Conservation (phyloP, 2,113 vertebrate genomes). For the Anser cygnoides region DNA sequence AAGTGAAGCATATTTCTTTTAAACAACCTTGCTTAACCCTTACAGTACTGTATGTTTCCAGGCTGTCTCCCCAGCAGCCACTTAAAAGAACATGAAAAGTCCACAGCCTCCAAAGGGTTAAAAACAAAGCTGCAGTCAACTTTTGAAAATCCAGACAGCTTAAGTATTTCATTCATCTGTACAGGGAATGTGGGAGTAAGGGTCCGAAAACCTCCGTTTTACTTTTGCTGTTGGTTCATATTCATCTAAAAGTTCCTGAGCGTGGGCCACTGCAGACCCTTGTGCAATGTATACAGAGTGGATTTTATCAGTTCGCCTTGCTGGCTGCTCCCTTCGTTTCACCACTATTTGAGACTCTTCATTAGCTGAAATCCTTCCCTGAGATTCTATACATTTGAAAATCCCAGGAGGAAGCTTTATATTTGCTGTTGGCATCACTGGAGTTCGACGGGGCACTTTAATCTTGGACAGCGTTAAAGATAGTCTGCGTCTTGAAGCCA, state of each 20-base stretch:
- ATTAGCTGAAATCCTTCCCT: not conserved
- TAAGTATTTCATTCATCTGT: conserved; percentile 44
- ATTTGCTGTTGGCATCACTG: conserved; percentile 84
- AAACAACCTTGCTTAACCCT: conserved; percentile 40
- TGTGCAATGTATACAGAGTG: conserved; percentile 84
- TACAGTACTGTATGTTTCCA: not conserved
- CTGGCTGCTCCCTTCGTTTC: conserved; percentile 77
- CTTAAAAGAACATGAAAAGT: not conserved
- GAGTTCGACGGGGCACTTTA: conserved; percentile 81
- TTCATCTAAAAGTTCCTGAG: conserved; percentile 29
- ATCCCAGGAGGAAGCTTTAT: conserved; percentile 84
- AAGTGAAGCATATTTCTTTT: not conserved
- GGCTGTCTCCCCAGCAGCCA: not conserved
- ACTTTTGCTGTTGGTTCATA: conserved; percentile 49
- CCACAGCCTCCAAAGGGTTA: not conserved
- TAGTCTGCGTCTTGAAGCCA: conserved; percentile 56
- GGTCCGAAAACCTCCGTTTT: conserved; percentile 88
- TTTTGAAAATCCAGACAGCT: conserved; percentile 6
- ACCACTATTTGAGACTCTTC: not conserved
- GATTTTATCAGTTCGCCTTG: conserved; percentile 84
- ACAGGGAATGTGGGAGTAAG: conserved; percentile 71
- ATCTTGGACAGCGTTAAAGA: conserved; percentile 72
- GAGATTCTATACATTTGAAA: conserved; percentile 42
- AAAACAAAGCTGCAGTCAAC: conserved; percentile 1
- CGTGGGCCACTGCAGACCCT: conserved; percentile 43